A percentile compares a stretch with the other conserved stretches of the same genome.
Conservation (phyloP, 1,140 invertebrate genomes). For the Stegodyphus mimosarum region DNA sequence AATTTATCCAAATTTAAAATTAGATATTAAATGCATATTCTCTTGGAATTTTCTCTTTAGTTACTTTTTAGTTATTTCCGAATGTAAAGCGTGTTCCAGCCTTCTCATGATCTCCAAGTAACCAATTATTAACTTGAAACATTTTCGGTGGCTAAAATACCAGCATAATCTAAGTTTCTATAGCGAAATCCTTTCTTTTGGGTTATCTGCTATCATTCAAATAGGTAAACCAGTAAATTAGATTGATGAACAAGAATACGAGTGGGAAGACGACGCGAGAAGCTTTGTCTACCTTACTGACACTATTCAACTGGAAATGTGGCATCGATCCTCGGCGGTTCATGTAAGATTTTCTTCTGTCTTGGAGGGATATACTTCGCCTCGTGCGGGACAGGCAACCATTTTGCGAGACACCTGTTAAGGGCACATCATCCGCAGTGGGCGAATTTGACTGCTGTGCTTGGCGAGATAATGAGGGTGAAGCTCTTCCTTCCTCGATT, state of each 20-base stretch:
- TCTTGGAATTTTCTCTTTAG: too few relatives aligned
- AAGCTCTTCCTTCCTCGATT: not conserved
- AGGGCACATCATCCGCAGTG: constrained; percentile 7
- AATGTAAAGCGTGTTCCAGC: too few relatives aligned
- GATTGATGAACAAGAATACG: constrained; percentile 80
- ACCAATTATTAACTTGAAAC: too few relatives aligned
- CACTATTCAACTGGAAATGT: constrained; percentile 74
- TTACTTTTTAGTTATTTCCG: too few relatives aligned
- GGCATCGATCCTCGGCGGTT: constrained; percentile 25
- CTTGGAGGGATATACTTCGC: not conserved
- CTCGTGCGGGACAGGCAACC: not conserved
- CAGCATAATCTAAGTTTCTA: too few relatives aligned
- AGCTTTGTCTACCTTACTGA: constrained; percentile 82
- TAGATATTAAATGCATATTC: too few relatives aligned
- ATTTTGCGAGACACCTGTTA: not conserved
- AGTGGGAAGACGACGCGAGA: constrained; percentile 81
- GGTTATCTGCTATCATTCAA: constrained; percentile 65
- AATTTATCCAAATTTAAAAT: too few relatives aligned
- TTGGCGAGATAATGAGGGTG: not conserved
- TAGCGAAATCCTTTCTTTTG: not conserved
- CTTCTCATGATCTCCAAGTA: too few relatives aligned
- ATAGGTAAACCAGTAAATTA: constrained; percentile 84
- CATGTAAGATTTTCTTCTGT: constrained; percentile 24
- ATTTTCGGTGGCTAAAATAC: too few relatives aligned
- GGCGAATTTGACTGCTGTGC: not conserved